These are phyloP conservation scores for Acinonyx jubatus DNA, from an alignment of 2,113 vertebrate genomes.

Conservation along the genomic window DNA sequence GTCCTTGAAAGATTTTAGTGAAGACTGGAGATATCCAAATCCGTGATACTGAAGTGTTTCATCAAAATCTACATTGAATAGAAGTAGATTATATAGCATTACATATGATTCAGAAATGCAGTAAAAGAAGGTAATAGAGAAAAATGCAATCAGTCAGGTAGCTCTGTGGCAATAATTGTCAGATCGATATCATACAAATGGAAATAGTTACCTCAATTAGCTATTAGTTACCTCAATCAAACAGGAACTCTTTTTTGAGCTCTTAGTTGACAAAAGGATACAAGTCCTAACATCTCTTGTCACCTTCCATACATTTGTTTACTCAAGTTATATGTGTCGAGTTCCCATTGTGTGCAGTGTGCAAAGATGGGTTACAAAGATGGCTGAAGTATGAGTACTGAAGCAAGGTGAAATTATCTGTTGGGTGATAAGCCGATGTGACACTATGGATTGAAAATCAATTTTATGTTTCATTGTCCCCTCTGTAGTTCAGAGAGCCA, in stretches of 20 bases:
- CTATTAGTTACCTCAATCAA: background rate
- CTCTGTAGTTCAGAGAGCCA: background rate
- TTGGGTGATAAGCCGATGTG: background rate
- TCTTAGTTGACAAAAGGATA: background rate
- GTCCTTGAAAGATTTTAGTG: slow-evolving; percentile 57
- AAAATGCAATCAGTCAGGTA: background rate
- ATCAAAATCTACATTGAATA: background rate
- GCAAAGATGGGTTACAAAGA: background rate
- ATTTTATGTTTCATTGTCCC: background rate
- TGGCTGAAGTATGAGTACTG: background rate
- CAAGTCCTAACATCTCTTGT: background rate
- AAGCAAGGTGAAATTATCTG: background rate
- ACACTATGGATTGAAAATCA: background rate
- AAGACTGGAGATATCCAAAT: background rate
- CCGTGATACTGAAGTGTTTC: background rate
- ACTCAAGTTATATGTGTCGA: background rate
- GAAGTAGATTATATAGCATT: background rate
- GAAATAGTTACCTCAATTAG: slow-evolving; percentile 20
- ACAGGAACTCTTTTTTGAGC: background rate
- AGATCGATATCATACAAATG: background rate
- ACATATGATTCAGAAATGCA: background rate
- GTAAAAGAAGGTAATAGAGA: background rate
- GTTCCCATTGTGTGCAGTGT: background rate
- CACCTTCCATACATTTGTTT: background rate
- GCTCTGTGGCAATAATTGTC: background rate